Base-by-base conservation (phyloP, 2,797 vertebrate genomes). In the Cygnus olor region DNA sequence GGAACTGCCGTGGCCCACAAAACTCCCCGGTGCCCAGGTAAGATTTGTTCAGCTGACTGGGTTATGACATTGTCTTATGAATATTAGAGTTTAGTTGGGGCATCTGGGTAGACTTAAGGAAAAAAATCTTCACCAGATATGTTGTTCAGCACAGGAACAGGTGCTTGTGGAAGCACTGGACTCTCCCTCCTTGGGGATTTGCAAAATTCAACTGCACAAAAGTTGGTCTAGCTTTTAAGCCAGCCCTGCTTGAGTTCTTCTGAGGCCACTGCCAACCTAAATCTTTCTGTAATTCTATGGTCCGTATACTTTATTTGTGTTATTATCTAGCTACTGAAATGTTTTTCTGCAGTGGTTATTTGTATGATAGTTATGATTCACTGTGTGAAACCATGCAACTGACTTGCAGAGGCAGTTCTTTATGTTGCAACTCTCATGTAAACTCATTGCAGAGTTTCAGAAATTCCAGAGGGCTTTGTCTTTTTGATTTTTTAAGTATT, bases 1-100 rank as follows among this genome's bases (percentile, higher is more conserved):
- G 99, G 99, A 93, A 99, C 99, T 18, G 99, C 99, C 6, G 99
- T 99, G 95, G 99, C 99, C 95, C 99, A 99, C 98, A 99, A 99
- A 98, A 99, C 99, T 45, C 99, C 99, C 30, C 97, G 98, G 64
- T 99, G 99, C 90, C 99, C 99, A 94, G 99, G 99, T 99, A 97
- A 94, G 94, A 83, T 57, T 51, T 47, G 2, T 9, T n/a, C 25
- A 14, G 4, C 22, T 19, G 40, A 2, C 4, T 6, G 14, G 6
- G 19, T 17, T 60, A 11, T 19, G 40, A 4, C 11, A 27, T 28
- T 44, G 4, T 68, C 32, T 57, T 27, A 17, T 7, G 8, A 79
- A 44, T 19, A 78, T 8, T 17, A 51, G 42, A 72, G 21, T 63
- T 88, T 51, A 36, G 61, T 40, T 66, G 42, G 68, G 60, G 42